These are phyloP conservation scores for Tribolium madens DNA, from an alignment of 1,140 invertebrate species.

Conservation along the genomic window DNA sequence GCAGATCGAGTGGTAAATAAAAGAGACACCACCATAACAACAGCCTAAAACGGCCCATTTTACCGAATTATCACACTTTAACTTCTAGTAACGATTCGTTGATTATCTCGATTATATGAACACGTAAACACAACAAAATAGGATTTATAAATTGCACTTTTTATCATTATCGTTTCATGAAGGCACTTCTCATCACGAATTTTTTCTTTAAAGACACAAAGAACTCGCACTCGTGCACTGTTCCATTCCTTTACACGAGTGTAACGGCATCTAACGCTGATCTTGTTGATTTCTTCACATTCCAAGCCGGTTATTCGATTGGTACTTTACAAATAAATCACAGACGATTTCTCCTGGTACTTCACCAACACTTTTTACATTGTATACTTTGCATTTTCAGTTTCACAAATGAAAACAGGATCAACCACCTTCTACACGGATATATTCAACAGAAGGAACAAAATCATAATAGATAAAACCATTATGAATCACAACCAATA, in stretches of 20 bases:
- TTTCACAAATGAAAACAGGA: neutral
- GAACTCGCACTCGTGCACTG: conserved; percentile 15
- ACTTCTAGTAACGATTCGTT: neutral
- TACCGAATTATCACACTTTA: conserved; percentile 6
- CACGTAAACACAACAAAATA: conserved; percentile 6
- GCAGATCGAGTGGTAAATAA: neutral
- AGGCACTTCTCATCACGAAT: neutral
- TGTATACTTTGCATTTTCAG: neutral
- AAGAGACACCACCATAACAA: conserved; percentile 3
- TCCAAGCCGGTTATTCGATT: neutral
- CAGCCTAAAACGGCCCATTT: conserved; percentile 10
- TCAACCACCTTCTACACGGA: neutral
- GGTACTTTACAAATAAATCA: neutral
- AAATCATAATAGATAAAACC: too few species aligned
- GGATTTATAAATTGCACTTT: conserved; percentile 4
- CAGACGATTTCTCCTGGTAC: neutral
- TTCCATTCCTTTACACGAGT: conserved; percentile 12
- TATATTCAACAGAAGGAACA: too few species aligned
- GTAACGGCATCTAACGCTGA: conserved; percentile 4
- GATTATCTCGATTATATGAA: neutral
- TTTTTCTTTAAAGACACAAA: conserved; percentile 8
- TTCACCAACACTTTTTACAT: neutral
- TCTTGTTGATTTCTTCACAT: neutral
- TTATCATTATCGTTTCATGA: neutral
- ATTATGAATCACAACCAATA: too few species aligned